Evolutionary conservation across 2,888 invertebrate species (phyloP).

Genomic region (Pheosia gnoma): DNA sequence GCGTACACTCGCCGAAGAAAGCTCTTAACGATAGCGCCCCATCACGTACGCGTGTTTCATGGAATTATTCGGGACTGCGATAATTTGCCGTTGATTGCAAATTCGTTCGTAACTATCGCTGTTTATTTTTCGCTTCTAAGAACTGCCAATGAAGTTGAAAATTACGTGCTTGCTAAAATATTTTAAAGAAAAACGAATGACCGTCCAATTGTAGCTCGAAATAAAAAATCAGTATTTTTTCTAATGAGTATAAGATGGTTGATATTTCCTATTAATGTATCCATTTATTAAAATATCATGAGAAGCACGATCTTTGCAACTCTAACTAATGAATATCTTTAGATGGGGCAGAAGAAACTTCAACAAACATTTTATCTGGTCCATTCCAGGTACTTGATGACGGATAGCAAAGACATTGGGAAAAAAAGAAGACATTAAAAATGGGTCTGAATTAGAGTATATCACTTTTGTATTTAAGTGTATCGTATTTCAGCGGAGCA

Average conservation of each 20-base stretch:
- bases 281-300: too few species aligned
- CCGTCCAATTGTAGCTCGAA: background rate
- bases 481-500: constrained; percentile 71
- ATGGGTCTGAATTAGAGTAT: background rate
- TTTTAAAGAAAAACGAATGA: background rate
- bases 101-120: background rate
- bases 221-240: background rate
- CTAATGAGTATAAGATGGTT: too few species aligned
- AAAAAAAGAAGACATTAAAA: background rate
- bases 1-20: constrained; percentile 71
- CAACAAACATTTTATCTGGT: too few species aligned
- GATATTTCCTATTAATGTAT: too few species aligned
- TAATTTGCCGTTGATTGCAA: background rate
- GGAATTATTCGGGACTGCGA: constrained; percentile 3
- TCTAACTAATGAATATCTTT: too few species aligned
- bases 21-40: constrained; percentile 52
- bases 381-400: too few species aligned
- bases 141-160: background rate
- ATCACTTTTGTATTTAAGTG: constrained; percentile 64
- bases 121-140: background rate
- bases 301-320: too few species aligned
- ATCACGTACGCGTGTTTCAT: constrained; percentile 61
- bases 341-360: too few species aligned
- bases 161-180: background rate
- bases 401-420: too few species aligned